Evolutionary conservation across 1,140 invertebrate genomes (phyloP).

Genomic region (Drosophila subobscura): DNA sequence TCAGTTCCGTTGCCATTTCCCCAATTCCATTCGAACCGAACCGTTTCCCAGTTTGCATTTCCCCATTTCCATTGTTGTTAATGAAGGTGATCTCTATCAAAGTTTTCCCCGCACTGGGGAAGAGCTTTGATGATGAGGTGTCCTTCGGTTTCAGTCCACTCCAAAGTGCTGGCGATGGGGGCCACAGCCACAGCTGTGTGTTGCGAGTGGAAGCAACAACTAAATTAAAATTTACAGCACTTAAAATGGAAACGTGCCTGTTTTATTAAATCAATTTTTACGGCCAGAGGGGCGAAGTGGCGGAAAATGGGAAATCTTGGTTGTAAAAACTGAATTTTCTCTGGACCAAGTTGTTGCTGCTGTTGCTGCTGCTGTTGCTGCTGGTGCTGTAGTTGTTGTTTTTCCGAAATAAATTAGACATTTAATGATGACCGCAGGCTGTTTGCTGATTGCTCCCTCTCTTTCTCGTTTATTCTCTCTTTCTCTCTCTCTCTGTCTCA

Average conservation of each 20-base stretch:
- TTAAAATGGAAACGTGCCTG: slow-evolving; percentile 78
- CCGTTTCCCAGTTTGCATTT: background rate
- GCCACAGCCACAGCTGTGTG: slow-evolving; percentile 59
- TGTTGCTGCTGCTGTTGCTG: slow-evolving; percentile 6
- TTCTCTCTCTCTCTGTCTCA: background rate
- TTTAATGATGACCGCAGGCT: slow-evolving; percentile 82
- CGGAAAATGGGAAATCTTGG: slow-evolving; percentile 69
- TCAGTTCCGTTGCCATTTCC: slow-evolving; percentile 58
- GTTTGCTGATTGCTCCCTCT: slow-evolving; percentile 70
- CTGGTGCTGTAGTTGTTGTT: slow-evolving; percentile 51
- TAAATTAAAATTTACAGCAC: slow-evolving; percentile 82
- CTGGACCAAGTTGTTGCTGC: slow-evolving; percentile 45
- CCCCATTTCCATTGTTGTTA: slow-evolving; percentile 39
- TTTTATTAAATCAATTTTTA: slow-evolving; percentile 82
- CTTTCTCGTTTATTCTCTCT: slow-evolving; percentile 13
- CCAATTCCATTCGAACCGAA: background rate
- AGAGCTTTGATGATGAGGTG: slow-evolving; percentile 64
- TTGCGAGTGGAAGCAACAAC: slow-evolving; percentile 58
- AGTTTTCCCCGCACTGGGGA: slow-evolving; percentile 41
- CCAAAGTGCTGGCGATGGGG: background rate
- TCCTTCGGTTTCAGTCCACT: slow-evolving; percentile 8
- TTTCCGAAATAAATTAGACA: slow-evolving; percentile 79
- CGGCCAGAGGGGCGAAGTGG: slow-evolving; percentile 22
- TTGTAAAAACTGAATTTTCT: slow-evolving; percentile 70
- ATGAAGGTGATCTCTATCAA: slow-evolving; percentile 80